A percentile compares a stretch with the other conserved stretches of the same genome.
phyloP scores from a whole-genome alignment of 1,140 invertebrate genomes.

The Drosophila suzukii region DNA sequence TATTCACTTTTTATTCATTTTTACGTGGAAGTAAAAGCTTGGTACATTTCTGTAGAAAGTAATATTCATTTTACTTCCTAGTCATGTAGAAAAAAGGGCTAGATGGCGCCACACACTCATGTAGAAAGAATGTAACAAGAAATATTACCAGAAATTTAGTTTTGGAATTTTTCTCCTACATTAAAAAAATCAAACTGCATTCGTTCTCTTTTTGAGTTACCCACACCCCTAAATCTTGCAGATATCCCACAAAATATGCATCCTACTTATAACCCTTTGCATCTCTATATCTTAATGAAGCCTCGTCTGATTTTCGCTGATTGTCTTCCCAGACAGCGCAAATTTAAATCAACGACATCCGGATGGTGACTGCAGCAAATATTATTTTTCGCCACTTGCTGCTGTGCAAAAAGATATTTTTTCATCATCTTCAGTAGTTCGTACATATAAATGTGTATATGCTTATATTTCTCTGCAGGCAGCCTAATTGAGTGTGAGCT shows the following conservation, averaged over 20 bases:
- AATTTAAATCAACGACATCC: conserved; percentile 80
- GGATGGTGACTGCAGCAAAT: conserved; percentile 41
- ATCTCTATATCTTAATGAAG: conserved; percentile 54
- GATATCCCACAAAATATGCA: neutral
- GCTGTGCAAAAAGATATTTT: conserved; percentile 21
- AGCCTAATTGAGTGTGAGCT: conserved; percentile 60
- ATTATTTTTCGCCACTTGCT: conserved; percentile 39
- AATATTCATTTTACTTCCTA: neutral
- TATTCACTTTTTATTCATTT: neutral
- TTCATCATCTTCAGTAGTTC: conserved; percentile 24
- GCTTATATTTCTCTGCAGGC: conserved; percentile 1
- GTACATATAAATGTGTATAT: conserved; percentile 14
- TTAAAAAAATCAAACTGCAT: no score
- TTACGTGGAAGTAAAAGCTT: neutral
- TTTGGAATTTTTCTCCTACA: no score
- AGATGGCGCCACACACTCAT: conserved; percentile 9
- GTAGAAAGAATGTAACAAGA: neutral
- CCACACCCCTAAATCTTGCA: neutral
- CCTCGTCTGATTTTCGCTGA: conserved; percentile 53
- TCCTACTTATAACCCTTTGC: conserved; percentile 35
- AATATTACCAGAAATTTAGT: neutral
- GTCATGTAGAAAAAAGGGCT: conserved; percentile 1
- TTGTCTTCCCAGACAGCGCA: conserved; percentile 74
- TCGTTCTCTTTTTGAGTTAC: neutral
- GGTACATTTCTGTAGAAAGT: neutral